Evolutionary conservation across 2,888 invertebrate species (phyloP).

Genomic region (Nephrotoma flavescens): DNA sequence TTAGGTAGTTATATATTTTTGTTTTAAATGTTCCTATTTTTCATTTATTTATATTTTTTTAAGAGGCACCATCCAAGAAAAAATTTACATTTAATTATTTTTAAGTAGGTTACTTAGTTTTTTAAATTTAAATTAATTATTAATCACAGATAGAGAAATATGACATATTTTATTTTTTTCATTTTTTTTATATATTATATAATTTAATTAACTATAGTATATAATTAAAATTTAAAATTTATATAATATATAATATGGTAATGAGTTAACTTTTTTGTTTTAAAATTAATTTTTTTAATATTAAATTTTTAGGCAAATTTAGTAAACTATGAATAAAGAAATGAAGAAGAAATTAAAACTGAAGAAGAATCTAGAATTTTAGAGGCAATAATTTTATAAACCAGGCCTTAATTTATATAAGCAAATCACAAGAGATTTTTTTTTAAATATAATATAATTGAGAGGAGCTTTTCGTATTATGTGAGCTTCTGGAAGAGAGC

Average conservation of each 20-base stretch:
- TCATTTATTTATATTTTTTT: background rate
- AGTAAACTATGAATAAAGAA: background rate
- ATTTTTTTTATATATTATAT: background rate
- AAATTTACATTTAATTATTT: background rate
- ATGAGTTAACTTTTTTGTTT: background rate
- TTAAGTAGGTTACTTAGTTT: background rate
- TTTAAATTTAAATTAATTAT: background rate
- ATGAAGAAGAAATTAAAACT: background rate
- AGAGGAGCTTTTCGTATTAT: background rate
- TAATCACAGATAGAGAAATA: background rate
- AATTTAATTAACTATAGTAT: background rate
- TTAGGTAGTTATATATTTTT: background rate
- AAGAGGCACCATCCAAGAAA: background rate
- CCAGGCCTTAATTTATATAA: background rate
- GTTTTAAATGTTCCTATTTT: background rate
- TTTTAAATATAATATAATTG: background rate
- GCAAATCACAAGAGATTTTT: background rate
- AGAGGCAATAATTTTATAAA: background rate
- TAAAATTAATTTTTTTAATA: background rate
- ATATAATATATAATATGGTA: background rate
- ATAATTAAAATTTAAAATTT: background rate
- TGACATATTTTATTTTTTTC: background rate
- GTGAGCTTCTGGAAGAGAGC: background rate
- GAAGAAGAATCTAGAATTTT: background rate
- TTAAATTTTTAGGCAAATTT: background rate